A percentile compares a stretch with the other conserved stretches of the same genome.
Evolutionary conservation across 2,888 invertebrate species (phyloP).

Genomic region (Andrena trimmerana): DNA sequence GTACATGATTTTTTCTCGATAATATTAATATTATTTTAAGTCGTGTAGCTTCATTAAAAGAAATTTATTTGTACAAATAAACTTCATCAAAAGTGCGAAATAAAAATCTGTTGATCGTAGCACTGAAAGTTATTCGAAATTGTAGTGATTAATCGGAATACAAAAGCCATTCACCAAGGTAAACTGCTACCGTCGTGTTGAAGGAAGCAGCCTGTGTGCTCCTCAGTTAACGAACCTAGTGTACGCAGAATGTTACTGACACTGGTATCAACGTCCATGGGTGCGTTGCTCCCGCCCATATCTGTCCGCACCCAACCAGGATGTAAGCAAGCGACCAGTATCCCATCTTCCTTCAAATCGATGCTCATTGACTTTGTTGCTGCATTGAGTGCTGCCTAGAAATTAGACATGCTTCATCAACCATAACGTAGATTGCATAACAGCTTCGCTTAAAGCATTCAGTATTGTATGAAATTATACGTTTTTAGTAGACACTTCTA

Average conservation of each 20-base stretch:
- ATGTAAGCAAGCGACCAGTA: conserved; percentile 91
- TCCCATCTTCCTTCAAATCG: conserved; percentile 91
- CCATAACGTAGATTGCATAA: not conserved
- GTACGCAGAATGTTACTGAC: conserved; percentile 89
- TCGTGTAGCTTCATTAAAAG: conserved; percentile 11
- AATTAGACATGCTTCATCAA: conserved; percentile 52
- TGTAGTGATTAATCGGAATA: not conserved
- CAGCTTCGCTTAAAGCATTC: not conserved
- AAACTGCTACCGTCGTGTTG: conserved; percentile 91
- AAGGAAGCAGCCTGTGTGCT: conserved; percentile 91
- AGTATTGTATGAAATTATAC: not conserved
- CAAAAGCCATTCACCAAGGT: conserved; percentile 88
- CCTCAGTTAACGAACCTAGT: conserved; percentile 87
- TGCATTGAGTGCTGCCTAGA: conserved; percentile 93
- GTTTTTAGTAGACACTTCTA: not conserved
- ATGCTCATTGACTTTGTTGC: conserved; percentile 94
- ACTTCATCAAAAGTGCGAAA: not conserved
- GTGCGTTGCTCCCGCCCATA: conserved; percentile 94
- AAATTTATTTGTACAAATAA: conserved; percentile 3
- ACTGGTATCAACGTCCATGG: conserved; percentile 90
- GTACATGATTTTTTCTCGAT: not conserved
- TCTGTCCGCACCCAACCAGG: conserved; percentile 97
- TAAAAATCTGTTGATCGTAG: not conserved
- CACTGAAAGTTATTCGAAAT: conserved; percentile 1
- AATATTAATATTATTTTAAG: conserved; percentile 5